These are phyloP conservation scores for Erannis defoliaria DNA, from an alignment of 2,888 invertebrate genomes.

Conservation along the genomic window DNA sequence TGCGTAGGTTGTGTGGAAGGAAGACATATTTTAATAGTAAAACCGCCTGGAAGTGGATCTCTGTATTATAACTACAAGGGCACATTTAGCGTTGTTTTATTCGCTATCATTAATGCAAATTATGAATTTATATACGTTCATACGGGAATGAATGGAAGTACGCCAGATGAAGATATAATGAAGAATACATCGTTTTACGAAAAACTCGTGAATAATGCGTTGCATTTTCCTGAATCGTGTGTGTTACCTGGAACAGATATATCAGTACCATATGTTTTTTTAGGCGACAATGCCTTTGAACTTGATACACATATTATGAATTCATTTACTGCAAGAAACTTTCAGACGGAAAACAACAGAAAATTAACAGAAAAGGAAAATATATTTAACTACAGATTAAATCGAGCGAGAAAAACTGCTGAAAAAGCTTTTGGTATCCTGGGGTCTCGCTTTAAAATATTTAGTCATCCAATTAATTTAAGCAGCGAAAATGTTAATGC, in stretches of 20 bases:
- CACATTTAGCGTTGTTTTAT: constrained; percentile 42
- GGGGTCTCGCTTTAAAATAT: constrained; percentile 10
- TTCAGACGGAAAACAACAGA: no score
- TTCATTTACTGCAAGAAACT: constrained; percentile 25
- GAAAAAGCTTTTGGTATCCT: constrained; percentile 29
- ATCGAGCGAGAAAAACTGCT: constrained; percentile 14
- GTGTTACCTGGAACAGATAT: constrained; percentile 12
- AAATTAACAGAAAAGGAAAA: not conserved
- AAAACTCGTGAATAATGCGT: not conserved
- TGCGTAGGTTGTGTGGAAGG: constrained; percentile 44
- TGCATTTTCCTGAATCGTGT: constrained; percentile 8
- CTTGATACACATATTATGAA: constrained; percentile 33
- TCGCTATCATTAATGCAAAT: constrained; percentile 42
- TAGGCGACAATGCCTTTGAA: constrained; percentile 41
- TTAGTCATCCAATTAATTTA: constrained; percentile 19
- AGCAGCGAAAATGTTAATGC: constrained; percentile 27
- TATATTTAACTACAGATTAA: constrained; percentile 10
- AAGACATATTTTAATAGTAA: constrained; percentile 45
- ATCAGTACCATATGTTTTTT: constrained; percentile 31
- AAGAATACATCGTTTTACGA: constrained; percentile 21
- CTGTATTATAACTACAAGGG: constrained; percentile 46
- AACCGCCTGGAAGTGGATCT: constrained; percentile 42
- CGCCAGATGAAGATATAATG: constrained; percentile 32
- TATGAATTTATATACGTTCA: constrained; percentile 42
- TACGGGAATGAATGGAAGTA: constrained; percentile 38